Base-by-base conservation (phyloP, 2,113 vertebrate species). In the Lycaon pictus region DNA sequence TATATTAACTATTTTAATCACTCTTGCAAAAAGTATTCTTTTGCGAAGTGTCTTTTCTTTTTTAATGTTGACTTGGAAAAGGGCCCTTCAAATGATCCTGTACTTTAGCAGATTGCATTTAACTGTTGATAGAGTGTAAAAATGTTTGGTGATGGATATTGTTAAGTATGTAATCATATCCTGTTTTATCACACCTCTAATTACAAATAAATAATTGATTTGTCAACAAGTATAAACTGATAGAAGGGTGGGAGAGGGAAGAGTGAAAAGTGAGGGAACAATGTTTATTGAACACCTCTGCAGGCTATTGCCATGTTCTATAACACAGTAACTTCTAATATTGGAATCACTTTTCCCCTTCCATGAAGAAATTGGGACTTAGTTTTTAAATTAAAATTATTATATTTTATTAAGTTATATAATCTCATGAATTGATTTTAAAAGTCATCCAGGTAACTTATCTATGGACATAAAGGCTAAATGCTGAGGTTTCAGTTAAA, bases 171-270 rank as follows among this genome's bases (percentile, higher is more conserved):
- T 74, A 27, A 48, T 93, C 76, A 62, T 84, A 51, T 88, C 37
- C 85, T 88, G 84, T 83, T 71, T 29, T 86, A 89, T 84, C 22
- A 55, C 35, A 58, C 2, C 43, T 86, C 92, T 93, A 82, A 77
- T 92, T 92, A 72, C 4, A 85, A 37, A 56, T 92, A 86, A 82
- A 56, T 84, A 76, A 48, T 82, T 87, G n/a, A 90, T 86, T 81
- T 94, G 9, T 62, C 58, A 55, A 20, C 62, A 87, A 29, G 27
- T 74, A 43, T 81, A 56, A 79, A 11, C 17, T 65, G 51, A 60
- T 71, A 22, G 27, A 95, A 58, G 80, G n/a, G 2, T 35, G 17
- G 48, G 35, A 48, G 32, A 86, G 13, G 1, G 37, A 60, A 12
- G 48, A 88, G 71, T 74, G 37, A 94, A 90, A 53, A 11, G 27